Conservation (phyloP, 2,888 invertebrate genomes). For the Myopa tessellatipennis region DNA sequence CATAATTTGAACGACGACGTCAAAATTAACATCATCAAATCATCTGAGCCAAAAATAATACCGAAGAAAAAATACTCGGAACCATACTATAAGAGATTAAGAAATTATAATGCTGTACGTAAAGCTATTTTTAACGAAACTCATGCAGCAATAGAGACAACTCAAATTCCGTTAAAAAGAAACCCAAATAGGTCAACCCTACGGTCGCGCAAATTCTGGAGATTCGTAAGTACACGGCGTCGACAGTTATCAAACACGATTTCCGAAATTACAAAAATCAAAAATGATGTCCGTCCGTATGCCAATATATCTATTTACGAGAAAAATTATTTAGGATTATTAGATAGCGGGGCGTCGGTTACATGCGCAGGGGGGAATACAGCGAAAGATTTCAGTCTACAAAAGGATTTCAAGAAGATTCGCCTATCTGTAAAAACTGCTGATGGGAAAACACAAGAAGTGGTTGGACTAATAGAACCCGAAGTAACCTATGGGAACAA, state of each 20-base stretch:
- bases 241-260: neutral
- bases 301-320: neutral
- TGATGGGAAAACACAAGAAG: neutral
- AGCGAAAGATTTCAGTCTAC: neutral
- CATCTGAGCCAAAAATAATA: no score
- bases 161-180: no score
- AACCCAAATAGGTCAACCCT: no score
- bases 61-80: no score
- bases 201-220: no score
- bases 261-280: neutral
- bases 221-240: neutral
- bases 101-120: no score
- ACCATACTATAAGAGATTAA: no score
- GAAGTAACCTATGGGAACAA: neutral
- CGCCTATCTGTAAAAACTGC: neutral
- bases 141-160: no score
- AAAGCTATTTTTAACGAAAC: no score
- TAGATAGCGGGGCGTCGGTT: constrained; percentile 8
- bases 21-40: no score
- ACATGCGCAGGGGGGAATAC: neutral
- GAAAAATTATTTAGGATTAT: neutral
- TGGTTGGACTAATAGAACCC: neutral
- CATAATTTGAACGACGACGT: no score
- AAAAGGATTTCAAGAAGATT: neutral
- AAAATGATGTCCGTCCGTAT: constrained; percentile 5